Conservation (phyloP, 2,113 vertebrate genomes). For the Campylomormyrus tamandua region DNA sequence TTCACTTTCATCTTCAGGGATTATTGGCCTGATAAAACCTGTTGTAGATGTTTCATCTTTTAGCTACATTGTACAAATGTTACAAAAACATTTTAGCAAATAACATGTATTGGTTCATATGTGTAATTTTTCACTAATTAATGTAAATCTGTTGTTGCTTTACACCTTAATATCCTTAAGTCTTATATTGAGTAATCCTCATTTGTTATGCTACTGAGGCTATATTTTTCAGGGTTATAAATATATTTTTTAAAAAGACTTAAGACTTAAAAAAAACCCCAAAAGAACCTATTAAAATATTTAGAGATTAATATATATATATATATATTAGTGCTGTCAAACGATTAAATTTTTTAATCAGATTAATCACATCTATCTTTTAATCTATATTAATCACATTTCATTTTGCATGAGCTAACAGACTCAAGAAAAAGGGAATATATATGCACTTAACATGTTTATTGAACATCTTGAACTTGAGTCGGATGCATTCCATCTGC, state of each 20-base stretch:
- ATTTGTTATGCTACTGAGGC: neutral
- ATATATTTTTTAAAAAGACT: neutral
- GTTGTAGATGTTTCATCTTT: neutral
- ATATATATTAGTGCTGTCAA: neutral
- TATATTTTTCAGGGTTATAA: neutral
- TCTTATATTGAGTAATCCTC: neutral
- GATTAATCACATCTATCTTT: too few species aligned
- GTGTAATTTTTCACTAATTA: neutral
- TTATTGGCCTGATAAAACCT: neutral
- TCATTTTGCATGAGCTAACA: too few species aligned
- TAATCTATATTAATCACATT: too few species aligned
- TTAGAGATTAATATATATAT: neutral
- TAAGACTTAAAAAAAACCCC: neutral
- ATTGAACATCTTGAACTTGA: too few species aligned
- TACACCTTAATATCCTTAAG: neutral
- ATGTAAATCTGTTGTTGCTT: neutral
- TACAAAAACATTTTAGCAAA: neutral
- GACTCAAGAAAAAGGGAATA: too few species aligned
- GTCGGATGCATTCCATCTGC: too few species aligned
- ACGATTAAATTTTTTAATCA: too few species aligned
- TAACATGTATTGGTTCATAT: neutral
- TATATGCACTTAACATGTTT: too few species aligned
- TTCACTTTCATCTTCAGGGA: neutral
- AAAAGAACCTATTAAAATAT: neutral
- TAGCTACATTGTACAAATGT: neutral